phyloP scores from a whole-genome alignment of 2,797 vertebrate species.

The Sebastiscus tertius region DNA sequence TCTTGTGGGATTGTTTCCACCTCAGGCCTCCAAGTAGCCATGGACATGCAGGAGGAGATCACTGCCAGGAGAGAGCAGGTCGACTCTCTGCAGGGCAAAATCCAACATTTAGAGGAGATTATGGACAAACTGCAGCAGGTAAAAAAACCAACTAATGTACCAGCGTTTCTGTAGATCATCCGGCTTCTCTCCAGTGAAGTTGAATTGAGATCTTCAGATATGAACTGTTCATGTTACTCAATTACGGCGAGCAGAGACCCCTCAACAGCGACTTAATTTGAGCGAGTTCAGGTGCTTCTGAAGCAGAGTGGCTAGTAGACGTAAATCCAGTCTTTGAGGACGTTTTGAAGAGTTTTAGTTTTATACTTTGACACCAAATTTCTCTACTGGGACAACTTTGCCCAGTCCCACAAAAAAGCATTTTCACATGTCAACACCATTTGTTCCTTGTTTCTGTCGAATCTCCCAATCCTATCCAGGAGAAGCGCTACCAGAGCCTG shows the following conservation, averaged over 20 bases:
- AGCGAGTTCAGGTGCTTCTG: neutral
- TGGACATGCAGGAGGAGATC: constrained; percentile 89
- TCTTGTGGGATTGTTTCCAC: neutral
- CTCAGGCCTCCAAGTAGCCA: constrained; percentile 86
- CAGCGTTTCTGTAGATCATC: neutral
- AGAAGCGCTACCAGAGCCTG: constrained; percentile 81
- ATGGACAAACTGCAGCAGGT: constrained; percentile 84
- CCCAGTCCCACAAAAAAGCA: neutral
- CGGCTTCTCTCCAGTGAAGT: neutral
- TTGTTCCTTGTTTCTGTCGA: neutral
- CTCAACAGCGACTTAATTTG: neutral
- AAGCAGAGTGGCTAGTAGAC: neutral
- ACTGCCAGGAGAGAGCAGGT: constrained; percentile 87
- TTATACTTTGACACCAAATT: neutral
- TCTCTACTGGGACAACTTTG: neutral
- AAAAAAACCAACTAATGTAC: neutral
- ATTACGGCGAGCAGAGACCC: neutral
- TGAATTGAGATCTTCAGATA: neutral
- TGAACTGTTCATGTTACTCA: neutral
- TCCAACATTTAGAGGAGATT: constrained; percentile 87
- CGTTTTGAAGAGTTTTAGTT: neutral
- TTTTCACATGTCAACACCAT: neutral
- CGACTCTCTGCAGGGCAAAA: constrained; percentile 86
- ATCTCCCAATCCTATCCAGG: constrained; percentile 71
- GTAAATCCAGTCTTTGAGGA: neutral